Base-by-base conservation (phyloP, 2,113 vertebrate genomes). In the Stegostoma tigrinum region DNA sequence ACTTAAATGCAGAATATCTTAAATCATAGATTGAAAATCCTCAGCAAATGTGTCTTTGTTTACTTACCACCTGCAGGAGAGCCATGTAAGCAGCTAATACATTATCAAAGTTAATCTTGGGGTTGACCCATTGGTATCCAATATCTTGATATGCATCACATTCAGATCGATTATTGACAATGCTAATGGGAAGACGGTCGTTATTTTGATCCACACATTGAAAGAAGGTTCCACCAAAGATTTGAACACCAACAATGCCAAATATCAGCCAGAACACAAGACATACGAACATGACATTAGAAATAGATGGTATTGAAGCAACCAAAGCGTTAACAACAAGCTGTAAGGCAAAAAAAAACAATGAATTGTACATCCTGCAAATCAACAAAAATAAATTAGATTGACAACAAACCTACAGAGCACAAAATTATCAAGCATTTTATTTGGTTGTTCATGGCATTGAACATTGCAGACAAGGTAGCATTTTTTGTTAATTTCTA, bases 21-120 rank as follows among this genome's bases (percentile, higher is more conserved):
- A 70, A 70, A 21, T 14, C 68, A 70, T 45, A 68, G 38, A 94
- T 70, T 67, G 23, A 67, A 45, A 38, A 45, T 7, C 21, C 2
- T 95, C 17, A 83, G 27, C 70, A 95, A 80, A 64, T 95, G 48
- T 7, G 2, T 66, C 66, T 19, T 64, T 85, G 55, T 21, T 95
- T 89, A 95, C 95, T 94, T 96, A 96, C 96, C 96, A 96, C 96
- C n/a, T 96, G 96, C 55, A 96, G 68, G 48, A 96, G 96, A 83
- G 96, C 96, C 91, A 96, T 83, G 68, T 96, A 96, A 38, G 96
- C 96, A 24, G 96, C 34, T 55, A 96, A 64, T 68, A 96, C 72
- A 21, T 96, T 96, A 91, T 96, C 96, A 95, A 95, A 96, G 52
- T 96, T 94, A 86, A 96, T 96, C 68, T 75, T 80, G 38, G 89